Conservation (phyloP, 2,888 invertebrate genomes). For the Callinectes sapidus region DNA sequence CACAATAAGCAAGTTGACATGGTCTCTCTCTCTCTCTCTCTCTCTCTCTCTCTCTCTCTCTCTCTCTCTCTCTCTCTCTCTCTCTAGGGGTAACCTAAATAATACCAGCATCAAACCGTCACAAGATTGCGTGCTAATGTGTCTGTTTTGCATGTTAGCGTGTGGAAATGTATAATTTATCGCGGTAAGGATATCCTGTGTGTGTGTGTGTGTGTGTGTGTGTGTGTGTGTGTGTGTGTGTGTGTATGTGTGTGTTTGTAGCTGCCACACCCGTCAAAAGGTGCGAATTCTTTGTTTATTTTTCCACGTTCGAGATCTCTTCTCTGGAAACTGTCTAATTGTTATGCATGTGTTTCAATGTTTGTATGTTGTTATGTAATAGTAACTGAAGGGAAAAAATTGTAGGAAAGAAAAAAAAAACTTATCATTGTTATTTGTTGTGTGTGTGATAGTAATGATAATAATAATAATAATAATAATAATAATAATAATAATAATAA, state of each 20-base stretch:
- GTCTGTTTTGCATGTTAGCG: background rate
- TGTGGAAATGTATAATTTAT: conserved; percentile 1
- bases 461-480: too few relatives aligned
- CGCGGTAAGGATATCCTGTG: background rate
- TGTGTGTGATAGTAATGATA: too few relatives aligned
- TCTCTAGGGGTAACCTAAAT: background rate
- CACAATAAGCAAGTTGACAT: too few relatives aligned
- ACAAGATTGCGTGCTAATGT: background rate
- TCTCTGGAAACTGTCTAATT: too few relatives aligned
- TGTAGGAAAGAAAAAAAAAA: too few relatives aligned
- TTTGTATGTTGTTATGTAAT: too few relatives aligned
- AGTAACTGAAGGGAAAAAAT: too few relatives aligned
- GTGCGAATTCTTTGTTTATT: background rate
- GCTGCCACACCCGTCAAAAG: background rate
- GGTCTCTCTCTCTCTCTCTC: conserved; percentile 21
- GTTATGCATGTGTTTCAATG: too few relatives aligned
- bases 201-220: conserved; percentile 16
- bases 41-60: conserved; percentile 7
- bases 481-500: too few relatives aligned
- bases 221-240: conserved; percentile 25
- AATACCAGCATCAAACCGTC: background rate
- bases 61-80: conserved; percentile 1
- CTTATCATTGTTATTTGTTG: too few relatives aligned
- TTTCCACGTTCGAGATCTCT: too few relatives aligned
- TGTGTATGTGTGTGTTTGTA: background rate